Conservation (phyloP, 2,888 invertebrate genomes). For the Horisme vitalbata region DNA sequence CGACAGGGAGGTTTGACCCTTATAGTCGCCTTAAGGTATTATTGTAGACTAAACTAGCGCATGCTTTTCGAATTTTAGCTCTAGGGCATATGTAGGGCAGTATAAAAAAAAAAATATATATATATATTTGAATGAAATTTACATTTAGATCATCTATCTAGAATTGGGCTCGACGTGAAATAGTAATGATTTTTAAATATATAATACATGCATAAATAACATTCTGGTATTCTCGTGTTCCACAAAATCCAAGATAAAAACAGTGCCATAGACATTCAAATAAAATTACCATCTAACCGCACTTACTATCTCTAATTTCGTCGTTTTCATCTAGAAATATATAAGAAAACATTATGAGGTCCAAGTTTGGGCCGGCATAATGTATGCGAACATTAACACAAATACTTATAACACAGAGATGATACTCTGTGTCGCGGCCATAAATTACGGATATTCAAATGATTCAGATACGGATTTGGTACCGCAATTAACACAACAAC, state of each 20-base stretch:
- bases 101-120: too few relatives aligned
- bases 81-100: too few relatives aligned
- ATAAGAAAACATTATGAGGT: slow-evolving; percentile 40
- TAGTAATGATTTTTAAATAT: too few relatives aligned
- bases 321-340: slow-evolving; percentile 26
- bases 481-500: slow-evolving; percentile 79
- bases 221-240: not conserved
- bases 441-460: slow-evolving; percentile 81
- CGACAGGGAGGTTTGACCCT: too few relatives aligned
- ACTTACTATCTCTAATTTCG: slow-evolving; percentile 21
- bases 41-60: too few relatives aligned
- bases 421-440: slow-evolving; percentile 69
- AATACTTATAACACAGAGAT: slow-evolving; percentile 59
- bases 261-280: slow-evolving; percentile 28
- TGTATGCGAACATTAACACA: slow-evolving; percentile 71
- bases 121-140: too few relatives aligned
- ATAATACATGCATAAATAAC: too few relatives aligned
- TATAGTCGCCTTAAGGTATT: too few relatives aligned
- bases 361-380: slow-evolving; percentile 44
- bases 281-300: slow-evolving; percentile 31
- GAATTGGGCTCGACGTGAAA: too few relatives aligned
- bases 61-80: too few relatives aligned
- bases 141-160: not conserved
- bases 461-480: slow-evolving; percentile 78
- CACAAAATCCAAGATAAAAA: slow-evolving; percentile 7